phyloP scores from a whole-genome alignment of 1,140 invertebrate genomes.

The Micrasema minimum region DNA sequence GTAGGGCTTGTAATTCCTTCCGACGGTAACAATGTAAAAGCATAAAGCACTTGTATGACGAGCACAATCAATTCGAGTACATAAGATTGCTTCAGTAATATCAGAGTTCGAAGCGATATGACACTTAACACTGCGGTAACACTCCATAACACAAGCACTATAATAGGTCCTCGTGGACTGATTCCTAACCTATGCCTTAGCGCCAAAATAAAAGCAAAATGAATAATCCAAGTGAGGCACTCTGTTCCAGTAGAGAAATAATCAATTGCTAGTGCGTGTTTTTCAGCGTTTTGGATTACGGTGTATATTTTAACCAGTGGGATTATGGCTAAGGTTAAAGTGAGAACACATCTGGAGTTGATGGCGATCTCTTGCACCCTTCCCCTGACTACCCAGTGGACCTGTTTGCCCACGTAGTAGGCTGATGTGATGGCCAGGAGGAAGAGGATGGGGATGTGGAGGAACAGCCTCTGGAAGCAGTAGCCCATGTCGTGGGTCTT shows the following conservation, averaged over 20 bases:
- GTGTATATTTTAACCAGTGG: slow-evolving; percentile 74
- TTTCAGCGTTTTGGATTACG: slow-evolving; percentile 63
- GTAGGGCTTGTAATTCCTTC: slow-evolving; percentile 62
- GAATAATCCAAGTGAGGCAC: slow-evolving; percentile 81
- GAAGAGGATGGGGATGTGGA: slow-evolving; percentile 76
- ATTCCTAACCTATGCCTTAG: slow-evolving; percentile 72
- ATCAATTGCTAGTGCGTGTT: slow-evolving; percentile 70
- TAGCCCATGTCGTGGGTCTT: slow-evolving; percentile 77
- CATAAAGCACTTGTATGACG: slow-evolving; percentile 70
- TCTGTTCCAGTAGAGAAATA: slow-evolving; percentile 76
- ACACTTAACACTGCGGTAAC: slow-evolving; percentile 71
- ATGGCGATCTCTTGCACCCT: slow-evolving; percentile 71
- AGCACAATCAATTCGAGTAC: slow-evolving; percentile 65
- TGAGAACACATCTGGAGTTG: slow-evolving; percentile 70
- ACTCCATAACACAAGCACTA: slow-evolving; percentile 74
- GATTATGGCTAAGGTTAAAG: slow-evolving; percentile 71
- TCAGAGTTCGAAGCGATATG: slow-evolving; percentile 67
- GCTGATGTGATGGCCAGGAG: slow-evolving; percentile 78
- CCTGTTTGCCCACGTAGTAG: slow-evolving; percentile 78
- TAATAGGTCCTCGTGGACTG: slow-evolving; percentile 77
- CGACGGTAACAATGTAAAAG: slow-evolving; percentile 71
- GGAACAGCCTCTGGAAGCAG: slow-evolving; percentile 83
- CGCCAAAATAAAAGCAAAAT: slow-evolving; percentile 78
- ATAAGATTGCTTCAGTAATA: slow-evolving; percentile 59
- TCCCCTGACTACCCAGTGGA: slow-evolving; percentile 67